A percentile compares a stretch with the other conserved stretches of the same genome.
These are phyloP conservation scores for Silurus aristotelis DNA, from an alignment of 2,797 vertebrate species.

Conservation along the genomic window DNA sequence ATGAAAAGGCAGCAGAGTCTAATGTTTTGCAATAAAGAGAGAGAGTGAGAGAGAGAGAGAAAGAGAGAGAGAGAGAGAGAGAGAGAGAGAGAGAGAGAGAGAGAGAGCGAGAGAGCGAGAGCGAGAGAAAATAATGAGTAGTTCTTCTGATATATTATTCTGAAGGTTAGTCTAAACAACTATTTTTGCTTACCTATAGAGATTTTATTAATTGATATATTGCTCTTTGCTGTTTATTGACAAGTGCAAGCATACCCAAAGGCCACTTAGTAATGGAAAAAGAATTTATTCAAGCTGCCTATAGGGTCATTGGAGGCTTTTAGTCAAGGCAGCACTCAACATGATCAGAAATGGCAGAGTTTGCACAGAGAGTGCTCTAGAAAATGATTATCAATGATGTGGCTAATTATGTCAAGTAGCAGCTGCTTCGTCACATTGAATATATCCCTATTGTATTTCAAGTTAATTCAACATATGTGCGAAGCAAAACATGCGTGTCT, in stretches of 20 bases:
- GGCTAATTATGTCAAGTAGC: background rate
- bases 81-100: background rate
- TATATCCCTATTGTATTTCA: background rate
- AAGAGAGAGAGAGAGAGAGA: background rate
- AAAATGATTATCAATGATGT: background rate
- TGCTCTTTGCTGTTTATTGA: background rate
- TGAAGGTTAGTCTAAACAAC: background rate
- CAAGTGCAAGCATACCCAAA: background rate
- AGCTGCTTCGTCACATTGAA: background rate
- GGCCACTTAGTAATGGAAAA: background rate
- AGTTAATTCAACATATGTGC: conserved; percentile 1
- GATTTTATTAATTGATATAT: background rate
- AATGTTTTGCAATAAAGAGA: background rate
- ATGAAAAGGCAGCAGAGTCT: background rate
- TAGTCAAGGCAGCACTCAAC: background rate
- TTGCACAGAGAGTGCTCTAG: background rate
- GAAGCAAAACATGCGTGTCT: background rate
- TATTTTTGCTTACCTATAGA: background rate
- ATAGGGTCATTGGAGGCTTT: background rate
- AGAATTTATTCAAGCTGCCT: background rate
- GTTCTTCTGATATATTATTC: background rate
- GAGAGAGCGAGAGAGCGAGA: background rate
- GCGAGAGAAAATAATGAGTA: background rate
- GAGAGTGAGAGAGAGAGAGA: too few relatives aligned
- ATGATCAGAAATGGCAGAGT: background rate